These are phyloP conservation scores for Electrophaes corylata DNA, from an alignment of 2,888 invertebrate species.

Conservation along the genomic window DNA sequence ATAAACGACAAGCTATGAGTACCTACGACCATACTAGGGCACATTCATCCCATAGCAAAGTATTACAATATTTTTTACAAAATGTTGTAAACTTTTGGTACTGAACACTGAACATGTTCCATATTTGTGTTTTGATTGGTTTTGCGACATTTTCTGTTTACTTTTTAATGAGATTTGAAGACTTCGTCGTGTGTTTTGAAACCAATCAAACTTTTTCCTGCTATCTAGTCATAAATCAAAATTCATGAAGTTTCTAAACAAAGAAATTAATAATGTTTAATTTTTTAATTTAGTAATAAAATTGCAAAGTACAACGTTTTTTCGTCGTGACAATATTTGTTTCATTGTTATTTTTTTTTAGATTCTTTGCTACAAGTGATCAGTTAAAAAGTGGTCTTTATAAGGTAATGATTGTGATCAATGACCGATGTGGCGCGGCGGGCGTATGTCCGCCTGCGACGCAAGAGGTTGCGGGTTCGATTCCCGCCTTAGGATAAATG, in stretches of 20 bases:
- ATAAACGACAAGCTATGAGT: constrained; percentile 2
- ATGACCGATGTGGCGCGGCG: too few species aligned
- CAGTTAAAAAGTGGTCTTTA: too few species aligned
- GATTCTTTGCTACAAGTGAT: too few species aligned
- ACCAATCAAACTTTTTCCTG: constrained; percentile 80
- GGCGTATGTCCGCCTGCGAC: too few species aligned
- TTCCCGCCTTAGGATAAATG: too few species aligned
- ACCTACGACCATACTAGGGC: background rate
- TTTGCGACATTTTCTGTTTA: constrained; percentile 74
- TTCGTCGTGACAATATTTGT: background rate
- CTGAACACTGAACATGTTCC: constrained; percentile 12
- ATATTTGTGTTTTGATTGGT: constrained; percentile 67
- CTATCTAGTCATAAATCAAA: constrained; percentile 27
- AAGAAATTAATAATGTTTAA: constrained; percentile 7
- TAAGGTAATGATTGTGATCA: too few species aligned
- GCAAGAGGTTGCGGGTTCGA: too few species aligned
- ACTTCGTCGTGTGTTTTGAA: constrained; percentile 70
- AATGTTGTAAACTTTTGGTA: background rate
- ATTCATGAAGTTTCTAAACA: constrained; percentile 12
- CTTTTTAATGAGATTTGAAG: constrained; percentile 80
- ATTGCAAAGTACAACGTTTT: too few species aligned
- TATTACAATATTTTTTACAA: constrained; percentile 1
- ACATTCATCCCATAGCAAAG: background rate
- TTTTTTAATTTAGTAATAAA: too few species aligned
- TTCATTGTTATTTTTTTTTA: background rate